Evolutionary conservation across 2,888 invertebrate species (phyloP).

Genomic region (Polyploca ridens): DNA sequence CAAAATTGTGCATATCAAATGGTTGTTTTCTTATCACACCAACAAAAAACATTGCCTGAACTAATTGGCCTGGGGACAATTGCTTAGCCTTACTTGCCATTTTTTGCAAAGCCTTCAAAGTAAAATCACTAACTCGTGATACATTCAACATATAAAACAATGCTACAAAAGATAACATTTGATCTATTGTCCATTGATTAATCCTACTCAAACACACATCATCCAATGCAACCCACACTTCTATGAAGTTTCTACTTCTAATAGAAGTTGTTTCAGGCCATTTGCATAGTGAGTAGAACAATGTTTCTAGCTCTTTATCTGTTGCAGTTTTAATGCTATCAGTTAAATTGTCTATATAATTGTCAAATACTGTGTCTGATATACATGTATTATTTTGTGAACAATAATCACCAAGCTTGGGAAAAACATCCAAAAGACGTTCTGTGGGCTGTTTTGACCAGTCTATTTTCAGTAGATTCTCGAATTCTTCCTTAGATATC

Average conservation of each 20-base stretch:
- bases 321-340: constrained; percentile 81
- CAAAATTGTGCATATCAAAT: constrained; percentile 87
- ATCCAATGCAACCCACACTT: constrained; percentile 88
- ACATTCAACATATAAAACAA: constrained; percentile 86
- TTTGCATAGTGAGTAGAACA: constrained; percentile 78
- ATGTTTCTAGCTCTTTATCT: constrained; percentile 82
- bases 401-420: constrained; percentile 61
- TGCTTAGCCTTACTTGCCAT: constrained; percentile 83
- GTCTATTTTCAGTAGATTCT: constrained; percentile 49
- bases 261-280: constrained; percentile 82
- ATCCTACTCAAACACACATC: constrained; percentile 82
- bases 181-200: constrained; percentile 78
- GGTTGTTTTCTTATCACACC: constrained; percentile 84
- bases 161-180: constrained; percentile 85
- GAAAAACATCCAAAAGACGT: constrained; percentile 61
- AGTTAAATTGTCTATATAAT: constrained; percentile 70
- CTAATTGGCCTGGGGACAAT: constrained; percentile 85
- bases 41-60: constrained; percentile 88
- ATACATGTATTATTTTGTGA: constrained; percentile 60
- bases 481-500: constrained; percentile 49
- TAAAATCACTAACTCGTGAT: constrained; percentile 82
- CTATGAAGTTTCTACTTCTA: constrained; percentile 84
- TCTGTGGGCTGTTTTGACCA: constrained; percentile 53
- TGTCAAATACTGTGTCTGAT: constrained; percentile 66
- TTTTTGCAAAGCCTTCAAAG: constrained; percentile 79